Evolutionary conservation across 2,888 invertebrate species (phyloP), one percentile per base, ranked within the genome.

Genomic region (Octodonta nipae): DNA sequence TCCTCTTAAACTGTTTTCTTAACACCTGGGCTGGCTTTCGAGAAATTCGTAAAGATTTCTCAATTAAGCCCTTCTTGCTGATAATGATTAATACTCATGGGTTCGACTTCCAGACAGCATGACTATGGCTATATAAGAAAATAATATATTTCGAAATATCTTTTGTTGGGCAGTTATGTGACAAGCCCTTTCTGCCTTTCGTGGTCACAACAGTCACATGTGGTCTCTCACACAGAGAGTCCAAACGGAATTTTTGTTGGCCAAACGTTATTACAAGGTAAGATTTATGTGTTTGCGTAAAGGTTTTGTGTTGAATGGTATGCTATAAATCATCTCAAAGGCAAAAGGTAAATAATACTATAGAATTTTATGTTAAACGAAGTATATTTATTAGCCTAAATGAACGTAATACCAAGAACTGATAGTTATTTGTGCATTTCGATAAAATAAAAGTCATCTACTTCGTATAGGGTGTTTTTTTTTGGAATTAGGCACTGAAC

Each of bases 181-280:
- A 11, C n/a, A 11, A 11, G 11, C 22, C 22, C n/a, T 22, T 22
- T 10, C 10, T 22, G 10, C 22, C 11, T 22, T 2, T 22, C 3
- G 22, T 22, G 22, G 22, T 22, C 22, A 22, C 22, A 22, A 22
- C 22, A 22, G 22, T 22, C 22, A 22, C 22, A 11, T 22, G 22
- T 22, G 22, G 22, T 22, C 22, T 11, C 11, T 22, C 11, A 22
- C 11, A 22, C n/a, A 10, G 4, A 11, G 10, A 11, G n/a, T 22
- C 11, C 11, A 22, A 10, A 22, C 22, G 22, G 22, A 22, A 22
- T 22, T 22, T 22, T 22, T 22, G 22, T 22, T 22, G 22, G n/a
- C 11, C 4, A 11, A 10, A 22, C 22, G 22, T n/a, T n/a, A n/a
- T n/a, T n/a, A n/a, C n/a, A n/a, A n/a, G n/a, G n/a, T 11, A 22